Base-by-base conservation (phyloP, 2,113 vertebrate genomes). In the Amblyornis subalaris region DNA sequence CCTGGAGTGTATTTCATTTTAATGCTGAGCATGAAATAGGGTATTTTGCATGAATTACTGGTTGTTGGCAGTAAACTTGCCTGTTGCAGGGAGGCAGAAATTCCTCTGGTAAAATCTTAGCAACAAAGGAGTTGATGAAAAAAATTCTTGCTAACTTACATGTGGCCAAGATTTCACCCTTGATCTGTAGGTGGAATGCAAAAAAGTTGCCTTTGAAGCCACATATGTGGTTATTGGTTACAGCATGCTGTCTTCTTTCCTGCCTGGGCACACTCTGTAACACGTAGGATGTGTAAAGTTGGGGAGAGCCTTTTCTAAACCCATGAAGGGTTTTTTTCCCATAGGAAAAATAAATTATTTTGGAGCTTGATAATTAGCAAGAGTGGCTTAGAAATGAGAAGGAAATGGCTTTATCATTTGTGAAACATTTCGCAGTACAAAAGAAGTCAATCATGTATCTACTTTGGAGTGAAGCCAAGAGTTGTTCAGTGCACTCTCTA, bases 51-150 rank as follows among this genome's bases (percentile, higher is more conserved):
- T 90, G 8, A 70, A 53, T 88, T 92, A 47, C 42, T 62, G 15
- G 12, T 55, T 80, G n/a, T 86, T 89, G 88, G 79, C 90, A 89
- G 38, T 51, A 51, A 83, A 81, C 31, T 51, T 87, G 55, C 26
- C n/a, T 70, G 38, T 47, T 88, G 50, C 33, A 69, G 70, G 16
- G 47, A 60, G 69, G 64, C 55, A 45, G 0, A 0, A 64, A 94
- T 89, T 94, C 80, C 54, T 90, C 75, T 89, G 76, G 83, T 78
- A 84, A 90, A 70, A 81, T 61, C 86, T 51, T 94, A 86, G 79
- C 85, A 96, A 95, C 88, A 77, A 54, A 88, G 66, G 24, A 76
- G 33, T 25, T 75, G 62, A 28, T 77, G 79, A 91, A 87, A 87
- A 91, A 71, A 78, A 60, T 7, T 62, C 76, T 79, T 88, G 28